Conservation (phyloP, 2,888 invertebrate genomes). For the Prosopocoilus inquinatus region DNA sequence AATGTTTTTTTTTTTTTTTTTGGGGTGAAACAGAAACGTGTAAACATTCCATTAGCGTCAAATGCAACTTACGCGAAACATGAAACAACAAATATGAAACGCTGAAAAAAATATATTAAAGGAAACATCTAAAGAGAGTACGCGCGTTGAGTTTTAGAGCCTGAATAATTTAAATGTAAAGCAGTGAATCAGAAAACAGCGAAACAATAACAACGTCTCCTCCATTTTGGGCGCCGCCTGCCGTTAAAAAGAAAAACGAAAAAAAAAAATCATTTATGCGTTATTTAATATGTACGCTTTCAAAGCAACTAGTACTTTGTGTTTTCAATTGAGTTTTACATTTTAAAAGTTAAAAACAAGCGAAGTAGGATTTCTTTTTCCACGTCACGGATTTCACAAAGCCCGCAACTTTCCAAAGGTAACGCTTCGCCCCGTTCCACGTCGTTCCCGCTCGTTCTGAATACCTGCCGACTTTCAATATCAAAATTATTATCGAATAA, state of each 20-base stretch:
- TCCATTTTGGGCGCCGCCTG: not conserved
- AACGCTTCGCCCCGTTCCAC: constrained; percentile 3
- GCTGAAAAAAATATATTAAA: too few relatives aligned
- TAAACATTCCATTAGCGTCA: too few relatives aligned
- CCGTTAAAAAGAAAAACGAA: not conserved
- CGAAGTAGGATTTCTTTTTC: constrained; percentile 29
- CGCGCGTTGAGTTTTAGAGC: too few relatives aligned
- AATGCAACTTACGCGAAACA: too few relatives aligned
- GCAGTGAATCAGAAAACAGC: not conserved
- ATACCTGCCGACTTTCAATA: constrained; percentile 3
- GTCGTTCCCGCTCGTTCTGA: not conserved
- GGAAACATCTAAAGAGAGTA: too few relatives aligned
- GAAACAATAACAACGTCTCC: not conserved
- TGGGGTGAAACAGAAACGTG: too few relatives aligned
- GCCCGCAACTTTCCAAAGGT: constrained; percentile 21
- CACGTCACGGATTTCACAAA: constrained; percentile 23
- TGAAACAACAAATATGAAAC: too few relatives aligned
- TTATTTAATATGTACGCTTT: constrained; percentile 5
- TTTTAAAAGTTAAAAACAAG: constrained; percentile 28
- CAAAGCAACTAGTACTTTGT: constrained; percentile 6
- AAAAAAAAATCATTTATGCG: not conserved
- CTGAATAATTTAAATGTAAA: too few relatives aligned
- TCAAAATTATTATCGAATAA: not conserved
- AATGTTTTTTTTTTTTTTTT: too few relatives aligned
- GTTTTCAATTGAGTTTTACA: constrained; percentile 16